Conservation (phyloP, 1,140 invertebrate genomes). For the Heterodera schachtii region DNA sequence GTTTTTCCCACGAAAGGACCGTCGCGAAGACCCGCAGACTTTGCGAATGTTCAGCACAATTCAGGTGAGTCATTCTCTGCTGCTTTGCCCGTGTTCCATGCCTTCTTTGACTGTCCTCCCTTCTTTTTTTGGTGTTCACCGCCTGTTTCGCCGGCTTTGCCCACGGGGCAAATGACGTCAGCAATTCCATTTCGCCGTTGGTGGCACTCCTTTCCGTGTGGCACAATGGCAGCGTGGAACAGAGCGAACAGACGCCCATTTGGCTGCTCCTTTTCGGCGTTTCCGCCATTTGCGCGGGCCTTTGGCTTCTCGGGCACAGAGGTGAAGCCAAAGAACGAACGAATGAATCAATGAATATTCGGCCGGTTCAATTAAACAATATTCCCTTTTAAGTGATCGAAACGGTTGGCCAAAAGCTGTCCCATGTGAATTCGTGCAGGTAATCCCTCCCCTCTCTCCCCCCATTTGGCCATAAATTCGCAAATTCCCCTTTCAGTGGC, state of each 20-base stretch:
- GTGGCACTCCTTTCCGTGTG: conserved; percentile 86
- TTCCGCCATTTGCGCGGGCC: conserved; percentile 89
- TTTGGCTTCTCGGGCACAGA: conserved; percentile 85
- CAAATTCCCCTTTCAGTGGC: conserved; percentile 81
- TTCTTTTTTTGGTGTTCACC: conserved; percentile 34
- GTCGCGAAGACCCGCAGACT: conserved; percentile 50
- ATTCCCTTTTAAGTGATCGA: conserved; percentile 77
- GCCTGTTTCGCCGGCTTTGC: conserved; percentile 56
- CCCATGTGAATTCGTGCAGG: conserved; percentile 64
- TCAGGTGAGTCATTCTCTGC: conserved; percentile 74
- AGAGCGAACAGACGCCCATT: conserved; percentile 48
- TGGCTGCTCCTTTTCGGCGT: conserved; percentile 81
- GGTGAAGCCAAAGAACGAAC: background rate
- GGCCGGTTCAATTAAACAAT: no score
- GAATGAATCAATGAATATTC: background rate
- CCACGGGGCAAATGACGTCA: conserved; percentile 65
- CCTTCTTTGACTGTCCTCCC: background rate
- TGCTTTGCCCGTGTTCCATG: conserved; percentile 80
- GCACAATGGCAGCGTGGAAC: conserved; percentile 58
- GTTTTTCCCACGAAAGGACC: conserved; percentile 50
- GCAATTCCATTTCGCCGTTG: conserved; percentile 93
- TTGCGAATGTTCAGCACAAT: conserved; percentile 67
- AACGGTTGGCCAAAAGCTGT: conserved; percentile 92
- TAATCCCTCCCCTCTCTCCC: background rate
- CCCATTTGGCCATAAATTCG: background rate